These are phyloP conservation scores for Zonitis immaculata DNA, from an alignment of 2,888 invertebrate species.

Conservation along the genomic window DNA sequence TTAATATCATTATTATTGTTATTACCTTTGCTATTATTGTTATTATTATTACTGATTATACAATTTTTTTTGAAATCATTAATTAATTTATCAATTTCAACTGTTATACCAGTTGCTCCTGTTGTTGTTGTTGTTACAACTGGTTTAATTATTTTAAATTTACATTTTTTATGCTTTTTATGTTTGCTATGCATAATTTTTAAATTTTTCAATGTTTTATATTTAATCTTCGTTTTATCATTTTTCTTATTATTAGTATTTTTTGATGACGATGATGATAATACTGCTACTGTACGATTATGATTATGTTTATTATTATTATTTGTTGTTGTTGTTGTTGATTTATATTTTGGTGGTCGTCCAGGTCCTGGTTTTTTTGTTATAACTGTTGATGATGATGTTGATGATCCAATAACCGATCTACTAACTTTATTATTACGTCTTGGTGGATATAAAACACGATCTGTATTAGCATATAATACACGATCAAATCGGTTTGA, in stretches of 20 bases:
- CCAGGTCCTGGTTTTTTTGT: conserved; percentile 53
- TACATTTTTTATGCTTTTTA: conserved; percentile 53
- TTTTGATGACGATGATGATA: too few relatives aligned
- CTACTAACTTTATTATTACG: too few relatives aligned
- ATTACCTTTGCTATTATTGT: too few relatives aligned
- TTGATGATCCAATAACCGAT: too few relatives aligned
- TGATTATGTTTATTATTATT: conserved; percentile 41
- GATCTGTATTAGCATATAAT: conserved; percentile 66
- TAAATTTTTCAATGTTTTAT: conserved; percentile 41
- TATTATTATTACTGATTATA: conserved; percentile 31
- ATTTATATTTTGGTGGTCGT: conserved; percentile 47
- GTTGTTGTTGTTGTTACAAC: conserved; percentile 35
- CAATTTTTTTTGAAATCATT: conserved; percentile 52
- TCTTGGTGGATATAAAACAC: conserved; percentile 72
- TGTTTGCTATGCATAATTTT: conserved; percentile 48
- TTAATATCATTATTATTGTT: too few relatives aligned
- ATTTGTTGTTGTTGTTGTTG: conserved; percentile 15
- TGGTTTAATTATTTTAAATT: conserved; percentile 51
- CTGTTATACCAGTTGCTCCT: conserved; percentile 52
- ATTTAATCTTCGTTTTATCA: conserved; percentile 36
- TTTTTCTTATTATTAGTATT: conserved; percentile 36
- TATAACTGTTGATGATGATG: conserved; percentile 54
- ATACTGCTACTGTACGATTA: conserved; percentile 31
- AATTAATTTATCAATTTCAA: conserved; percentile 57
- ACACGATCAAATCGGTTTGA: conserved; percentile 62